Percentiles rank a stretch among this genome's conserved stretches.
These are phyloP conservation scores for Meandrusa payeni DNA, from an alignment of 2,888 invertebrate species.

Conservation along the genomic window DNA sequence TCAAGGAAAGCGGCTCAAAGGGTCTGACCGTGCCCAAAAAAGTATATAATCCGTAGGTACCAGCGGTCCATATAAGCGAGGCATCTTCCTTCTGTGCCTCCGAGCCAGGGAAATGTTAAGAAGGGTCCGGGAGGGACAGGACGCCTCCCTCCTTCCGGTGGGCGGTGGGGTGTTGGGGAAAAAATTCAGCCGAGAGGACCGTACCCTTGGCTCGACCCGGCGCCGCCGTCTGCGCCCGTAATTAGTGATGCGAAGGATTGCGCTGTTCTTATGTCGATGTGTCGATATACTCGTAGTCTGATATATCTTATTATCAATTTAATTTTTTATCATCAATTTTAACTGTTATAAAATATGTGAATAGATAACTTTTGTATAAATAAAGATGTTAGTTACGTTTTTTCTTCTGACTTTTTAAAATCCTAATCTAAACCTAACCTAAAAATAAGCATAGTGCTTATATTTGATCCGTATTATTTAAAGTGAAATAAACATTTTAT, in stretches of 20 bases:
- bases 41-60: slow-evolving; percentile 75
- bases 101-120: slow-evolving; percentile 77
- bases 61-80: slow-evolving; percentile 67
- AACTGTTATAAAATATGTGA: no score
- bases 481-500: no score
- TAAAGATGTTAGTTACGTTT: no score
- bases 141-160: slow-evolving; percentile 62
- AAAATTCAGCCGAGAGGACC: slow-evolving; percentile 72
- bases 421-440: no score
- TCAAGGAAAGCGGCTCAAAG: slow-evolving; percentile 63
- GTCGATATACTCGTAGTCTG: slow-evolving; percentile 29
- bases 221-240: slow-evolving; percentile 73
- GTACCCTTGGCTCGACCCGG: slow-evolving; percentile 75
- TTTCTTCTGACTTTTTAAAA: no score
- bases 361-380: no score
- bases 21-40: slow-evolving; percentile 76
- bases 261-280: slow-evolving; percentile 54
- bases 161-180: slow-evolving; percentile 60
- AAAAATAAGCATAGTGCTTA: no score
- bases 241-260: slow-evolving; percentile 70
- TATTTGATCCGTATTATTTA: no score
- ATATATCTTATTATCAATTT: no score
- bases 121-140: slow-evolving; percentile 74
- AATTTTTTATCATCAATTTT: no score
- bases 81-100: slow-evolving; percentile 68